phyloP scores from a whole-genome alignment of 1,140 invertebrate genomes.

The Lordiphosa collinella region DNA sequence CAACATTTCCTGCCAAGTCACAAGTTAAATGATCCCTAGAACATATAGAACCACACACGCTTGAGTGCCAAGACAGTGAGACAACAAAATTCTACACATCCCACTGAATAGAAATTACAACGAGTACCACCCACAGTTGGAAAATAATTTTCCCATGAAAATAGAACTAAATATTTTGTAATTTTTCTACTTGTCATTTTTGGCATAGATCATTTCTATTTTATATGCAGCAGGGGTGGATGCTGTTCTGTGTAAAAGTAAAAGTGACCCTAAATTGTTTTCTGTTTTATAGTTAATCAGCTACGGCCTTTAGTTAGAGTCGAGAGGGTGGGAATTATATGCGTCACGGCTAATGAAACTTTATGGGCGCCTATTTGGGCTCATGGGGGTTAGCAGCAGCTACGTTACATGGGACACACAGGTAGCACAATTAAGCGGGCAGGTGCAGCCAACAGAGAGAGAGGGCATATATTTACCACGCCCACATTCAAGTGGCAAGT shows the following conservation, averaged over 20 bases:
- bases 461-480: no score
- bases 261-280: constrained; percentile 44
- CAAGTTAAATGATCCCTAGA: constrained; percentile 44
- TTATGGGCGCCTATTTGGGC: constrained; percentile 51
- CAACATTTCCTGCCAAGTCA: constrained; percentile 37
- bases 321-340: constrained; percentile 22
- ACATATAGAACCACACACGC: constrained; percentile 25
- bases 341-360: constrained; percentile 73
- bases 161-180: constrained; percentile 25
- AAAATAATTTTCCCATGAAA: constrained; percentile 53
- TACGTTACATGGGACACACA: constrained; percentile 1
- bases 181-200: constrained; percentile 29
- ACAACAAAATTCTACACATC: constrained; percentile 25
- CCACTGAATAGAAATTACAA: no score
- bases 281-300: constrained; percentile 70
- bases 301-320: constrained; percentile 51
- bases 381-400: constrained; percentile 10
- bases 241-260: constrained; percentile 31
- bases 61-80: constrained; percentile 44
- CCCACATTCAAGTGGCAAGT: no score
- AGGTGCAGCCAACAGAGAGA: not conserved
- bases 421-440: constrained; percentile 54
- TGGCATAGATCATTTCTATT: constrained; percentile 46
- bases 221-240: constrained; percentile 11
- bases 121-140: constrained; percentile 47